Evolutionary conservation across 2,888 invertebrate species (phyloP).

Genomic region (Chesias legatella): DNA sequence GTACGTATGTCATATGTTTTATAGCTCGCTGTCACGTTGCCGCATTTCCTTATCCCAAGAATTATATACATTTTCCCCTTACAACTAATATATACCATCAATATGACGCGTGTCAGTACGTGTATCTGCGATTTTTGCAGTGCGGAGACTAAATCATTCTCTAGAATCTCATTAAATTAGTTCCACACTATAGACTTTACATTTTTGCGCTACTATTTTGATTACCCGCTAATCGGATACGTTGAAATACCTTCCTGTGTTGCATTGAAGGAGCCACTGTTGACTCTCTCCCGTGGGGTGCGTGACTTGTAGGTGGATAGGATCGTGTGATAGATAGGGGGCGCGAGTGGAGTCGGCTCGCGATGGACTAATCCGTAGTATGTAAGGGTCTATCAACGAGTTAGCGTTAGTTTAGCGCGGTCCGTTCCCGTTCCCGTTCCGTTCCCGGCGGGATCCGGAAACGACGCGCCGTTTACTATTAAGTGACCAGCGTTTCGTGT

Average conservation of each 20-base stretch:
- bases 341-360: conserved; percentile 36
- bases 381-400: conserved; percentile 75
- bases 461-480: conserved; percentile 23
- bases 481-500: conserved; percentile 59
- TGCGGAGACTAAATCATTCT: background rate
- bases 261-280: conserved; percentile 37
- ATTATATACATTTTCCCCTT: no score
- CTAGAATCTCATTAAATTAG: conserved; percentile 7
- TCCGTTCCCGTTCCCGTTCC: conserved; percentile 6
- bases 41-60: no score
- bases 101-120: no score
- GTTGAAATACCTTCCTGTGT: conserved; percentile 39
- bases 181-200: no score
- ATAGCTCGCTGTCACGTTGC: no score
- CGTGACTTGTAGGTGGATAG: conserved; percentile 42
- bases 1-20: no score
- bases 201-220: background rate
- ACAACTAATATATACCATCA: no score
- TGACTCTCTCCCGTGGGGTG: conserved; percentile 47
- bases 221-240: conserved; percentile 32
- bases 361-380: conserved; percentile 43
- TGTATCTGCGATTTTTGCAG: no score
- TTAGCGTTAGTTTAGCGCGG: conserved; percentile 57
- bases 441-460: background rate
- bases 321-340: conserved; percentile 39